Conservation (phyloP, 2,888 invertebrate species). For the Tuberolachnus salignus region DNA sequence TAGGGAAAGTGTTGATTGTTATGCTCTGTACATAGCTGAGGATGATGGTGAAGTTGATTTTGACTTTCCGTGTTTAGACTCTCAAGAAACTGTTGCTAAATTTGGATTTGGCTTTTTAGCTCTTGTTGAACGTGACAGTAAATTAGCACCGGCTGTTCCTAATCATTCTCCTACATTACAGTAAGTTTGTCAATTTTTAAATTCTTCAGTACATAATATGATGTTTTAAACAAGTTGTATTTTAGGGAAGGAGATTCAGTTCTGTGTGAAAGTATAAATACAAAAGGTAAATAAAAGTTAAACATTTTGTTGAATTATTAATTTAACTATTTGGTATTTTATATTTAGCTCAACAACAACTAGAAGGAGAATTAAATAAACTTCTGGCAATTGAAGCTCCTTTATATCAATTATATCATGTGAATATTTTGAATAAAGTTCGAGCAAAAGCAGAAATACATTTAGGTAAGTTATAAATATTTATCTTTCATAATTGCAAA, state of each 20-base stretch:
- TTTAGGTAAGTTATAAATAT: conserved; percentile 65
- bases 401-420: conserved; percentile 81
- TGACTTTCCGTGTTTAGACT: conserved; percentile 90
- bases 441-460: conserved; percentile 83
- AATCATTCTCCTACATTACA: conserved; percentile 51
- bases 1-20: conserved; percentile 71
- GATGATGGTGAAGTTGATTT: conserved; percentile 94
- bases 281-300: conserved; percentile 34
- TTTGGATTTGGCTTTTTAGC: conserved; percentile 91
- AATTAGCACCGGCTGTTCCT: conserved; percentile 39
- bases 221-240: neutral
- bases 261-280: conserved; percentile 36
- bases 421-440: conserved; percentile 79
- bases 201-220: neutral
- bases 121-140: conserved; percentile 70
- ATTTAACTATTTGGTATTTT: conserved; percentile 2
- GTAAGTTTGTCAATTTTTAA: conserved; percentile 8
- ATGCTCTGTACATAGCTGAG: conserved; percentile 91
- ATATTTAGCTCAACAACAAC: conserved; percentile 58
- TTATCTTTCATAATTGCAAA: no score
- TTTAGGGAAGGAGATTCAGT: conserved; percentile 44
- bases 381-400: conserved; percentile 84
- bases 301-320: neutral
- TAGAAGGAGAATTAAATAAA: conserved; percentile 68
- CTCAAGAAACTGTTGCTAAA: conserved; percentile 86